Evolutionary conservation across 2,113 vertebrate species (phyloP).

Genomic region (Petromus typicus): DNA sequence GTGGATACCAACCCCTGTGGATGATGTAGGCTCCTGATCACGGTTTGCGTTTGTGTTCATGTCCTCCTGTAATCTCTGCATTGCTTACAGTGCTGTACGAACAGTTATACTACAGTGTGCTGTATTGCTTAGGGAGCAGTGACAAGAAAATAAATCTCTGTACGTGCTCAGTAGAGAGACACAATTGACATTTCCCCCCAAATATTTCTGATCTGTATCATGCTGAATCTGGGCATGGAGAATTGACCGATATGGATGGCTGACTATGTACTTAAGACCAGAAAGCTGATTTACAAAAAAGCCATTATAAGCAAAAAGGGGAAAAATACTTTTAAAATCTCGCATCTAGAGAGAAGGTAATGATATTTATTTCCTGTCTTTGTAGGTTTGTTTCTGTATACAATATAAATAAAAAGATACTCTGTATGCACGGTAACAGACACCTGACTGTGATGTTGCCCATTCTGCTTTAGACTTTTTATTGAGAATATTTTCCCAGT

Average conservation of each 20-base stretch:
- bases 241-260: background rate
- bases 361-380: background rate
- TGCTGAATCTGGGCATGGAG: background rate
- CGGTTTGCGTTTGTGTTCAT: background rate
- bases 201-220: background rate
- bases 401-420: background rate
- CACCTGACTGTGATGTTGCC: background rate
- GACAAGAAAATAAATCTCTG: background rate
- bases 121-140: background rate
- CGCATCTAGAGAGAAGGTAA: background rate
- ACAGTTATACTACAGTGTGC: too few species aligned
- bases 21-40: background rate
- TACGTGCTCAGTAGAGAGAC: background rate
- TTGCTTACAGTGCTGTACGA: background rate
- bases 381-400: background rate
- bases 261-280: background rate
- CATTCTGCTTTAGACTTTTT: background rate
- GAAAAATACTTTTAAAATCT: background rate
- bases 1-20: too few species aligned
- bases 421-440: rapidly evolving
- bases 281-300: background rate
- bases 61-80: too few species aligned
- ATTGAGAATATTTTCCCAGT: background rate
- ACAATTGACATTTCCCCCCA: background rate
- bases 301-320: background rate